These are phyloP conservation scores for Hypsopygia costalis DNA, from an alignment of 2,888 invertebrate species.

Conservation along the genomic window DNA sequence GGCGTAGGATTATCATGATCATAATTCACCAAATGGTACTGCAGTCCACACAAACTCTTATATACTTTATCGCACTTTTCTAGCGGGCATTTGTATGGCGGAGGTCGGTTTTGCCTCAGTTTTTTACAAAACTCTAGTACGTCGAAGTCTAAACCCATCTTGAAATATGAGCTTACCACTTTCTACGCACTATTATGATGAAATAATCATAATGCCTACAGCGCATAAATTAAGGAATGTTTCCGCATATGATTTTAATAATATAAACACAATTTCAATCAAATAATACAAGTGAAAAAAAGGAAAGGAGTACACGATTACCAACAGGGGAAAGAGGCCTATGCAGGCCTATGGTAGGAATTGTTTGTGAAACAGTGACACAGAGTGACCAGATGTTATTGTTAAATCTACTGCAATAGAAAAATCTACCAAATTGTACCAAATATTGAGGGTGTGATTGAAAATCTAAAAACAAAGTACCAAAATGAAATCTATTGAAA, in stretches of 20 bases:
- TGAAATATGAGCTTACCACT: constrained; percentile 23
- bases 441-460: too few species aligned
- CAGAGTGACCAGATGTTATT: too few species aligned
- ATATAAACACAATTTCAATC: background rate
- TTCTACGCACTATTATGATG: background rate
- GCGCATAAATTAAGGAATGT: background rate
- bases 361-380: too few species aligned
- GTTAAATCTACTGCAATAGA: too few species aligned
- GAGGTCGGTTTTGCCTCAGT: constrained; percentile 87
- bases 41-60: constrained; percentile 91
- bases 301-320: too few species aligned
- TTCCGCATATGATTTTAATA: background rate
- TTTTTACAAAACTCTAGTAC: constrained; percentile 92
- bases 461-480: too few species aligned
- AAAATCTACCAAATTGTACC: too few species aligned
- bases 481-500: too few species aligned
- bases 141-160: constrained; percentile 92
- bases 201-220: background rate
- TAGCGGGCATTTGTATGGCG: constrained; percentile 93
- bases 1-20: constrained; percentile 90
- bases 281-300: too few species aligned
- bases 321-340: too few species aligned
- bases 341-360: too few species aligned
- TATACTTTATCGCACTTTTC: constrained; percentile 92
- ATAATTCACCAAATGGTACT: constrained; percentile 91